Evolutionary conservation across 2,797 vertebrate species (phyloP).

Genomic region (Danionella dracula): DNA sequence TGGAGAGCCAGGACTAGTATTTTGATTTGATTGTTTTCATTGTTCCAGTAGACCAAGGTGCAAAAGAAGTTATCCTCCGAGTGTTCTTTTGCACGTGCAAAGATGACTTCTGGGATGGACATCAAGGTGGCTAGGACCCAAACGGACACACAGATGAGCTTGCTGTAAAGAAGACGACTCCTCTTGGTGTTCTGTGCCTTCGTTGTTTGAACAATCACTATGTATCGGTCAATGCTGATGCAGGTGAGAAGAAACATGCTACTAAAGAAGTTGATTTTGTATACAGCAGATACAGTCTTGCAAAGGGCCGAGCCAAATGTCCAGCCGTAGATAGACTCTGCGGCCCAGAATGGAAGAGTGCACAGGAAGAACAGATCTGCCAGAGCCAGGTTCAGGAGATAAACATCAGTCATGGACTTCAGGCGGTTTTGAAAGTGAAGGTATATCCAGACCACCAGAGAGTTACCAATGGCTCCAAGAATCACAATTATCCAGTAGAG

Average conservation of each 20-base stretch:
- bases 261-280: conserved; percentile 86
- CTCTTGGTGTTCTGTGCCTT: conserved; percentile 65
- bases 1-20: conserved; percentile 67
- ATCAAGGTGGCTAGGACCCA: conserved; percentile 71
- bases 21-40: conserved; percentile 57
- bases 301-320: conserved; percentile 69
- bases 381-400: conserved; percentile 78
- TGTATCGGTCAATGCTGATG: conserved; percentile 83
- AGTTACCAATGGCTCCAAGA: conserved; percentile 73
- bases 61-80: conserved; percentile 52
- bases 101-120: conserved; percentile 75
- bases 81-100: conserved; percentile 44
- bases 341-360: conserved; percentile 84
- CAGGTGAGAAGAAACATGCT: conserved; percentile 80
- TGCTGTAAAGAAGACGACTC: conserved; percentile 64
- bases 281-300: conserved; percentile 70
- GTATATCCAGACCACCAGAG: conserved; percentile 77
- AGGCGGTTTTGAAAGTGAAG: conserved; percentile 65
- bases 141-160: conserved; percentile 62
- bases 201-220: conserved; percentile 71
- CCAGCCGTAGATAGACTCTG: conserved; percentile 69
- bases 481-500: conserved; percentile 74
- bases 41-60: conserved; percentile 62
- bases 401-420: conserved; percentile 79
- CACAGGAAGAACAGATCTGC: conserved; percentile 82